These are phyloP conservation scores for Nibea coibor DNA, from an alignment of 2,113 vertebrate species.

Conservation along the genomic window DNA sequence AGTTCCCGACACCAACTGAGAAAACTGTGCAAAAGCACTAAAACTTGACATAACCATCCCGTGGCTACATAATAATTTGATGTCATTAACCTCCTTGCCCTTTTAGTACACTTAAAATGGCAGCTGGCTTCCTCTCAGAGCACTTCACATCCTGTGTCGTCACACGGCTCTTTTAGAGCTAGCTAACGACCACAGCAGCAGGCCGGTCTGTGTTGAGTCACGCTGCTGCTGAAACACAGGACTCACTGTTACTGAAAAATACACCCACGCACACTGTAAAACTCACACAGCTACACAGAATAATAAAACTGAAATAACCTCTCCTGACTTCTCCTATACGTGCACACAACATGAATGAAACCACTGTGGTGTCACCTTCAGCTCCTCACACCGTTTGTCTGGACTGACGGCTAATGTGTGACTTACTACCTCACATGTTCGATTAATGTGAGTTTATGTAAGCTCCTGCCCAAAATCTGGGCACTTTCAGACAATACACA, in stretches of 20 bases:
- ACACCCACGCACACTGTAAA: conserved; percentile 47
- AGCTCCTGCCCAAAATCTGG: conserved; percentile 41
- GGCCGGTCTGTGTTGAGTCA: conserved; percentile 62
- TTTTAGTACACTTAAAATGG: conserved; percentile 62
- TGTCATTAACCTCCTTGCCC: conserved; percentile 33
- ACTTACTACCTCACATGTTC: conserved; percentile 32
- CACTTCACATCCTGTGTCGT: conserved; percentile 68
- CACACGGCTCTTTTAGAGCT: conserved; percentile 46
- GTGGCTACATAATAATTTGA: conserved; percentile 13
- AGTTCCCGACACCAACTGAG: not conserved
- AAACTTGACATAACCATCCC: conserved; percentile 14
- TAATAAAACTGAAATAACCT: conserved; percentile 9
- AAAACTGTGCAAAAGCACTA: not conserved
- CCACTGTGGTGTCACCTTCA: conserved; percentile 35
- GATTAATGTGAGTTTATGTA: conserved; percentile 24
- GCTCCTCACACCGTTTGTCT: conserved; percentile 27
- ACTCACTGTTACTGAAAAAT: conserved; percentile 58
- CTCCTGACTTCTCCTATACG: not conserved
- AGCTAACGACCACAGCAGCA: conserved; percentile 55
- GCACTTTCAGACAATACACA: conserved; percentile 28
- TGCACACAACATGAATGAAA: conserved; percentile 29
- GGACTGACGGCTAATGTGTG: not conserved
- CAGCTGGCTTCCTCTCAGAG: conserved; percentile 54
- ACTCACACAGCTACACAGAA: conserved; percentile 16
- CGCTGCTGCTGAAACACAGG: conserved; percentile 56